Evolutionary conservation across 2,797 vertebrate species (phyloP).

Genomic region (Eutrigla gurnardus): DNA sequence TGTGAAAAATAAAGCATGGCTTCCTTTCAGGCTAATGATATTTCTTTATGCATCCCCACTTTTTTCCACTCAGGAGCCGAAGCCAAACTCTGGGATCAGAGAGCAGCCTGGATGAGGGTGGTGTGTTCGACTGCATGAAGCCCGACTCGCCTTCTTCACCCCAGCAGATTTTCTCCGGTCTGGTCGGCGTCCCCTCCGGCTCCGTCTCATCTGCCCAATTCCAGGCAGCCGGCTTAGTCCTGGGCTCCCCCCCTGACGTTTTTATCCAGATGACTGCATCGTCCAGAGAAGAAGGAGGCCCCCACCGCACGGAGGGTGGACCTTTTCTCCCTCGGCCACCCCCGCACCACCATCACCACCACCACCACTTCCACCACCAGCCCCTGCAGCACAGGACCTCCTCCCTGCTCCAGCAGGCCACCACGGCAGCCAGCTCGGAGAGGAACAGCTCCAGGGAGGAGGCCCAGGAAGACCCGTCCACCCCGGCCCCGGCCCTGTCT

Average conservation of each 20-base stretch:
- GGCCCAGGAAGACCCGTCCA: conserved; percentile 86
- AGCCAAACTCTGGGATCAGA: conserved; percentile 94
- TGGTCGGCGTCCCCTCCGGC: conserved; percentile 89
- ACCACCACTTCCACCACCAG: conserved; percentile 89
- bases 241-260: conserved; percentile 92
- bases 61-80: conserved; percentile 84
- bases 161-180: conserved; percentile 93
- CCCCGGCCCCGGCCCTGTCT: conserved; percentile 92
- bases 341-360: conserved; percentile 87
- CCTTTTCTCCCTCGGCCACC: conserved; percentile 83
- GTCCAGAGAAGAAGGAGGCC: conserved; percentile 88
- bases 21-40: background rate
- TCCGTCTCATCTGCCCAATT: conserved; percentile 88
- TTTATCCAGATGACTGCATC: conserved; percentile 94
- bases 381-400: conserved; percentile 88
- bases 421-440: conserved; percentile 81
- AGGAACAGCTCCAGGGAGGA: conserved; percentile 90
- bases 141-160: conserved; percentile 87
- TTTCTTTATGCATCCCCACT: background rate
- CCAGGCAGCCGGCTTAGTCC: conserved; percentile 91
- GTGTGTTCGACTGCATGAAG: conserved; percentile 95
- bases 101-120: conserved; percentile 91
- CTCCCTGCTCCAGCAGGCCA: conserved; percentile 91
- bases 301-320: conserved; percentile 84
- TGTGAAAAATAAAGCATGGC: background rate